Evolutionary conservation across 1,140 invertebrate species (phyloP).

Genomic region (Kradibia gibbosae): DNA sequence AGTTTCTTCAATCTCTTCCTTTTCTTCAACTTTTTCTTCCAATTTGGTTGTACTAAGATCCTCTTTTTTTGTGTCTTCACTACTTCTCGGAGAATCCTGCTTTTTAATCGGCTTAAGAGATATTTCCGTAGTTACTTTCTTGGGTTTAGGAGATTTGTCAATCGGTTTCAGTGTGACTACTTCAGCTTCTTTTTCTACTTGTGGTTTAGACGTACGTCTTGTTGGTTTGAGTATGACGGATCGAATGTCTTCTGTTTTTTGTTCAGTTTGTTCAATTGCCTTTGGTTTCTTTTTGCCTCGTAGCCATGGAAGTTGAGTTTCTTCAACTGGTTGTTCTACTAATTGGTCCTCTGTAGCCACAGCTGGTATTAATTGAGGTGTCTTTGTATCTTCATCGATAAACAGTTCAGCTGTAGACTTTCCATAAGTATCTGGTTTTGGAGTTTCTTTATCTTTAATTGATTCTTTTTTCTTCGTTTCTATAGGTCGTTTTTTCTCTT

Average conservation of each 20-base stretch:
- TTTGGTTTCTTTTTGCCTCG: conserved; percentile 47
- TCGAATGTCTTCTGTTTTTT: conserved; percentile 59
- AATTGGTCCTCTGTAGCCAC: conserved; percentile 7
- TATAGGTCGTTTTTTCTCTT: conserved; percentile 46
- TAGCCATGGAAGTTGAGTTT: conserved; percentile 50
- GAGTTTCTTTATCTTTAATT: neutral
- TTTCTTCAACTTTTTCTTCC: conserved; percentile 47
- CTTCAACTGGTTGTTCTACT: conserved; percentile 42
- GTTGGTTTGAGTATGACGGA: conserved; percentile 50
- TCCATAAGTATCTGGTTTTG: neutral
- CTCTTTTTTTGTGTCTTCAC: conserved; percentile 28
- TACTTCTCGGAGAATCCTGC: conserved; percentile 24
- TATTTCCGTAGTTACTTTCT: neutral
- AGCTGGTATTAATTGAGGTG: neutral
- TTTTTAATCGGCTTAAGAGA: conserved; percentile 45
- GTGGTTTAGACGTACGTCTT: conserved; percentile 56
- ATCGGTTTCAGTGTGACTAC: conserved; percentile 15
- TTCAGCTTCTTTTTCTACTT: neutral
- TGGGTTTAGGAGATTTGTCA: neutral
- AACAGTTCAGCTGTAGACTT: neutral
- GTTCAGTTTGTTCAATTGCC: conserved; percentile 25
- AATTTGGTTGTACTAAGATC: neutral
- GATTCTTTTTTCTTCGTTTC: neutral
- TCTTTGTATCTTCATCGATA: neutral
- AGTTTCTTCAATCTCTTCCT: conserved; percentile 62